phyloP scores from a whole-genome alignment of 2,888 invertebrate species.

The Phrixothrix hirtus region DNA sequence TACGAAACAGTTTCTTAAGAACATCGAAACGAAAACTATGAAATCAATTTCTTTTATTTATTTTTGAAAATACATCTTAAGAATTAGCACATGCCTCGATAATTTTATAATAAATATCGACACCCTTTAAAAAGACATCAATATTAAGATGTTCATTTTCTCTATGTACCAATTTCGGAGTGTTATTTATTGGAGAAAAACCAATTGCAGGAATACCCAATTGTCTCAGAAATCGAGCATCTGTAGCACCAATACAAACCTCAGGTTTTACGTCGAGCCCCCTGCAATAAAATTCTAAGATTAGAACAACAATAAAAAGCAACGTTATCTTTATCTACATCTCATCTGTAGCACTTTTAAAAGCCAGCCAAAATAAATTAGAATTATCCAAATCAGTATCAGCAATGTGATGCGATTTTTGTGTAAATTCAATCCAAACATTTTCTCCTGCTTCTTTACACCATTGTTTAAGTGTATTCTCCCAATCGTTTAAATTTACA shows the following conservation, averaged over 20 bases:
- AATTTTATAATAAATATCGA: constrained; percentile 75
- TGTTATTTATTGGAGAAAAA: constrained; percentile 88
- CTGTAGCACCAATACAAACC: constrained; percentile 90
- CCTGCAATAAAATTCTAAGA: too few relatives aligned
- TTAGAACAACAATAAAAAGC: not conserved
- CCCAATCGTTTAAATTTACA: constrained; percentile 59
- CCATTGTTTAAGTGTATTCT: constrained; percentile 44
- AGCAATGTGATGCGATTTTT: constrained; percentile 58
- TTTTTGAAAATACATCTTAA: too few relatives aligned
- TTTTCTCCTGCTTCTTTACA: constrained; percentile 64
- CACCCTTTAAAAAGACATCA: constrained; percentile 78
- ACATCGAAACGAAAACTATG: too few relatives aligned
- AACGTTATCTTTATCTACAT: constrained; percentile 45
- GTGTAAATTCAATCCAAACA: constrained; percentile 59
- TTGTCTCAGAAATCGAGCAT: constrained; percentile 80
- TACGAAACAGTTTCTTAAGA: too few relatives aligned
- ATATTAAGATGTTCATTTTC: constrained; percentile 86
- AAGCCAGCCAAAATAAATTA: constrained; percentile 66
- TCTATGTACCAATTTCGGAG: constrained; percentile 84
- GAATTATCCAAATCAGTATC: constrained; percentile 59
- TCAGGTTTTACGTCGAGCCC: constrained; percentile 68
- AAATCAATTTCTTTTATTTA: too few relatives aligned
- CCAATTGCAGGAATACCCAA: constrained; percentile 83
- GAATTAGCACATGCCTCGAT: constrained; percentile 68
- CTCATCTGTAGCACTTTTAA: constrained; percentile 58